These are phyloP conservation scores for Drosophila emarginata DNA, from an alignment of 2,888 invertebrate species.

Conservation along the genomic window DNA sequence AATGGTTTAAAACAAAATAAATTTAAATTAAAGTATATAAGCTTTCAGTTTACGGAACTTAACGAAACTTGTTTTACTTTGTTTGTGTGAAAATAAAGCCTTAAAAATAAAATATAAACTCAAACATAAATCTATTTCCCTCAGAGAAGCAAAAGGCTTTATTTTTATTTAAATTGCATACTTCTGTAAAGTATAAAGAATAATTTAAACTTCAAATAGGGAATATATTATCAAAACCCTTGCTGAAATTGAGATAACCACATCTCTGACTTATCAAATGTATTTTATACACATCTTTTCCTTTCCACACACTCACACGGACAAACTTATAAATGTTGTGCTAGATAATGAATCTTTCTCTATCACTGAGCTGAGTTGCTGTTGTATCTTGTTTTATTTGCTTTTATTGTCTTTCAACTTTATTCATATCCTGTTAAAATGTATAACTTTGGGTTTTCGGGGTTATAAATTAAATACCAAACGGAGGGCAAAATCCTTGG, in stretches of 20 bases:
- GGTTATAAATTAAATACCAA: slow-evolving; percentile 73
- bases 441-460: slow-evolving; percentile 76
- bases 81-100: no score
- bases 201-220: neutral
- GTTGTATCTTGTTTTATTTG: slow-evolving; percentile 63
- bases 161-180: no score
- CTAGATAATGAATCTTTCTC: slow-evolving; percentile 72
- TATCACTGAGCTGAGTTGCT: slow-evolving; percentile 40
- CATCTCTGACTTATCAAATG: slow-evolving; percentile 28
- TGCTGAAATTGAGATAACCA: neutral
- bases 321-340: slow-evolving; percentile 69
- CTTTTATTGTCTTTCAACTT: slow-evolving; percentile 78
- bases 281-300: neutral
- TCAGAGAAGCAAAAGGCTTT: no score
- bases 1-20: no score
- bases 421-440: slow-evolving; percentile 78
- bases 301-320: slow-evolving; percentile 12
- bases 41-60: no score
- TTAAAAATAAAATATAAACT: no score
- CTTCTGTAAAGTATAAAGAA: no score
- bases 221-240: neutral
- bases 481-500: neutral
- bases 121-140: no score
- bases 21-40: no score
- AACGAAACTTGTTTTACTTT: no score